Evolutionary conservation across 2,888 invertebrate species (phyloP).

Genomic region (Pandemis corylana): DNA sequence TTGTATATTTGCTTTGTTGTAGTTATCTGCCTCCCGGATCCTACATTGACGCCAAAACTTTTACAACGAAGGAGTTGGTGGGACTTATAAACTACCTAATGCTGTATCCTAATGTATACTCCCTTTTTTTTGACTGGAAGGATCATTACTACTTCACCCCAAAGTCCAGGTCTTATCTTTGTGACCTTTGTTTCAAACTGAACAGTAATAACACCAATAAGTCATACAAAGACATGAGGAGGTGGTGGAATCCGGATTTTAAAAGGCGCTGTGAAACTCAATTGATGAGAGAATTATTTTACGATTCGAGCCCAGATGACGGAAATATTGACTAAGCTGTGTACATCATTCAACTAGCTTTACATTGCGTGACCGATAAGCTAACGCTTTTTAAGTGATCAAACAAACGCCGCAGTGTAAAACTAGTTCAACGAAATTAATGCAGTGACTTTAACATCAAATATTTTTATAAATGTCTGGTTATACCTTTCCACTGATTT

Average conservation of each 20-base stretch:
- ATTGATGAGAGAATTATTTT: background rate
- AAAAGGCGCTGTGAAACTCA: constrained; percentile 54
- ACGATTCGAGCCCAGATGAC: background rate
- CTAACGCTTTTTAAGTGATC: too few species aligned
- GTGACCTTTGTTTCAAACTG: constrained; percentile 66
- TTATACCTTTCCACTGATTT: background rate
- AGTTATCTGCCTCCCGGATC: constrained; percentile 75
- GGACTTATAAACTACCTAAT: constrained; percentile 71
- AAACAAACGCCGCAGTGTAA: too few species aligned
- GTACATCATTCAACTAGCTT: background rate
- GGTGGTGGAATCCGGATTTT: constrained; percentile 71
- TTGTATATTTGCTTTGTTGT: constrained; percentile 57
- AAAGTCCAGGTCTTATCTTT: constrained; percentile 58
- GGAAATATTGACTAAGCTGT: background rate
- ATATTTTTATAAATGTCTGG: background rate
- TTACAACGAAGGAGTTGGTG: constrained; percentile 66
- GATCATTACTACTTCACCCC: constrained; percentile 66
- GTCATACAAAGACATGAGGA: constrained; percentile 55
- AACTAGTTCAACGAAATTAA: too few species aligned
- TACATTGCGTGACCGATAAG: too few species aligned
- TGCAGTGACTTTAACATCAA: too few species aligned
- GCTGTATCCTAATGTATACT: constrained; percentile 60
- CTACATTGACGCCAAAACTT: constrained; percentile 64
- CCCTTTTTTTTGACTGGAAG: constrained; percentile 74
- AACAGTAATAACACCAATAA: constrained; percentile 51